A percentile compares a stretch with the other conserved stretches of the same genome.
These are phyloP conservation scores for Drosophila orosa DNA, from an alignment of 1,140 invertebrate genomes.

Conservation along the genomic window DNA sequence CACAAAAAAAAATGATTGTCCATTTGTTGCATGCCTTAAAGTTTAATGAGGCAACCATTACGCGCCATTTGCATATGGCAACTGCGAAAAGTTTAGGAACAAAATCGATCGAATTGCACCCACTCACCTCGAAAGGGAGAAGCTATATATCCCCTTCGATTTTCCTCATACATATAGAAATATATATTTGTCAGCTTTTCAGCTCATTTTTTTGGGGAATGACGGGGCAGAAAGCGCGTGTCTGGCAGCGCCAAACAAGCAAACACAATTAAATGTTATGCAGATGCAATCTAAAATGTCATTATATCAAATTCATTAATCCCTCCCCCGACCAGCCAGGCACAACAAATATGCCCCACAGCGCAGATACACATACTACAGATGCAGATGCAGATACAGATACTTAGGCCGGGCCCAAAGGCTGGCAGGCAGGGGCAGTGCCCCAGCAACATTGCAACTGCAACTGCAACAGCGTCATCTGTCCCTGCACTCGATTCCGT, in stretches of 20 bases:
- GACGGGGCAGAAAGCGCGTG: slow-evolving; percentile 78
- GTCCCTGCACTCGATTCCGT: slow-evolving; percentile 71
- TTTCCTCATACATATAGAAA: neutral
- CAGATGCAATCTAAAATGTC: slow-evolving; percentile 83
- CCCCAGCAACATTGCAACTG: slow-evolving; percentile 55
- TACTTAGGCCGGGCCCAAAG: slow-evolving; percentile 61
- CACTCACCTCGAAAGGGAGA: slow-evolving; percentile 7
- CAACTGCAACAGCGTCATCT: slow-evolving; percentile 64
- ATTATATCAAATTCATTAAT: slow-evolving; percentile 84
- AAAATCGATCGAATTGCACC: slow-evolving; percentile 67
- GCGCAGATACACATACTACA: slow-evolving; percentile 40
- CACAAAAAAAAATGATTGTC: slow-evolving; percentile 58
- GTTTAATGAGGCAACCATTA: slow-evolving; percentile 64
- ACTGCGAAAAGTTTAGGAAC: slow-evolving; percentile 65
- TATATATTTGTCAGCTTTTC: slow-evolving; percentile 37
- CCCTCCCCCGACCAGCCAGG: slow-evolving; percentile 33
- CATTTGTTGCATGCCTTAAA: slow-evolving; percentile 61
- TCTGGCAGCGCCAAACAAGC: slow-evolving; percentile 65
- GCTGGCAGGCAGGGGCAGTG: slow-evolving; percentile 38
- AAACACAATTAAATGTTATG: slow-evolving; percentile 84
- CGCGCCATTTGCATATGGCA: slow-evolving; percentile 68
- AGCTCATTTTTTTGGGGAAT: slow-evolving; percentile 59
- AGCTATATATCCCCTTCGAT: neutral
- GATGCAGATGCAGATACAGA: slow-evolving; percentile 52
- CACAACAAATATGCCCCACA: slow-evolving; percentile 41